phyloP scores from a whole-genome alignment of 2,113 vertebrate species.

The Coptodon rendalli region DNA sequence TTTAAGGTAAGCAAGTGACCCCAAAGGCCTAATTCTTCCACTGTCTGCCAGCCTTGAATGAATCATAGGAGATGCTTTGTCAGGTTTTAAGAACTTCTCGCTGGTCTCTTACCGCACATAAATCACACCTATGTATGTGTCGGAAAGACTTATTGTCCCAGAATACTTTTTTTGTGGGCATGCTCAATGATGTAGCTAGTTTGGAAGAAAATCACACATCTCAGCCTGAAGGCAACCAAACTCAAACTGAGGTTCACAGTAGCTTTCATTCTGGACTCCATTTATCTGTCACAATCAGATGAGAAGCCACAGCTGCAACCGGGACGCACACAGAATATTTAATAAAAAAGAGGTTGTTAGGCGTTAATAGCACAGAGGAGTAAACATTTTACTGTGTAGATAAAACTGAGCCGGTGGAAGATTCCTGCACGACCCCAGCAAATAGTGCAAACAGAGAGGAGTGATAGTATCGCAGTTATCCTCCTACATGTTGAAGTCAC shows the following conservation, averaged over 20 bases:
- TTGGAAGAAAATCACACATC: neutral
- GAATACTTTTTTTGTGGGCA: neutral
- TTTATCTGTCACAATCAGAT: conserved; percentile 2
- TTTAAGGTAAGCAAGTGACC: conserved; percentile 26
- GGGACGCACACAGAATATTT: neutral
- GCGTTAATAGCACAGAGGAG: neutral
- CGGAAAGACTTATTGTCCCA: neutral
- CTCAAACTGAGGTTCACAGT: neutral
- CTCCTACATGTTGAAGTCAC: neutral
- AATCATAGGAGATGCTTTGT: conserved; percentile 12
- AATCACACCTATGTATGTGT: conserved; percentile 10
- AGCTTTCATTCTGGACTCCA: neutral
- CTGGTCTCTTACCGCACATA: neutral
- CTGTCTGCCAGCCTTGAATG: neutral
- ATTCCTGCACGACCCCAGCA: neutral
- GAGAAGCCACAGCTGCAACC: neutral
- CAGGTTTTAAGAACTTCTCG: conserved; percentile 10
- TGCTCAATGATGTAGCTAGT: neutral
- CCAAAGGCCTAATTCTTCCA: neutral
- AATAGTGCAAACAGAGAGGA: conserved; percentile 1
- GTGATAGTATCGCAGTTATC: conserved; percentile 8
- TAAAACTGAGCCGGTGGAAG: neutral
- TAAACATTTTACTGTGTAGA: neutral
- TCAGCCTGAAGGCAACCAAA: neutral
- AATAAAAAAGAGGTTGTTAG: neutral